Evolutionary conservation across 2,113 vertebrate genomes (phyloP).

Genomic region (Mandrillus leucophaeus): DNA sequence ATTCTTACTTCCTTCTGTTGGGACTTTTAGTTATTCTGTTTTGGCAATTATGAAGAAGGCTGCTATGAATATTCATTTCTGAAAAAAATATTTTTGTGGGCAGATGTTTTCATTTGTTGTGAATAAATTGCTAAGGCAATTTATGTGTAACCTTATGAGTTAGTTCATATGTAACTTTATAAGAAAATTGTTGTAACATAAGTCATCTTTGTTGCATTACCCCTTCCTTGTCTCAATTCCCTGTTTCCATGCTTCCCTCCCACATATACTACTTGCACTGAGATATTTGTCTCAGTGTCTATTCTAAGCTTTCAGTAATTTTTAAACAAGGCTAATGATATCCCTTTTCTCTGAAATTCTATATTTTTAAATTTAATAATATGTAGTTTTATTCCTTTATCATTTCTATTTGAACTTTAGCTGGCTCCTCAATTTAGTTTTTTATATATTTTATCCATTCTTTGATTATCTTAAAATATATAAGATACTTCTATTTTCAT

Average conservation of each 20-base stretch:
- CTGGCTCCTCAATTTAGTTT: not conserved
- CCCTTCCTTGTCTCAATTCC: fast-evolving
- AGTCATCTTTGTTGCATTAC: not conserved
- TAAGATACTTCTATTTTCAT: not conserved
- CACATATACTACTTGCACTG: fast-evolving
- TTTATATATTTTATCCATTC: not conserved
- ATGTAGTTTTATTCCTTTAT: not conserved
- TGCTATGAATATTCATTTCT: not conserved
- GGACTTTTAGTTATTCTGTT: not conserved
- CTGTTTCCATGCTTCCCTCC: not conserved
- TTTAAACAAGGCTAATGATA: not conserved
- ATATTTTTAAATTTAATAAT: not conserved
- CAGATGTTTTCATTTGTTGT: not conserved
- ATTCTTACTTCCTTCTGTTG: not conserved
- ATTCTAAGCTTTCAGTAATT: not conserved
- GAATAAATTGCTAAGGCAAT: not conserved
- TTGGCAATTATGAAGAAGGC: not conserved
- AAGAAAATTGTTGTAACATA: not conserved
- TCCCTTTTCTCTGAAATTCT: not conserved
- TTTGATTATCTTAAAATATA: not conserved
- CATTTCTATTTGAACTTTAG: not conserved
- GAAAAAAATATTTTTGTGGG: not conserved
- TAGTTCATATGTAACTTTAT: not conserved
- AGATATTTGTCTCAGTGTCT: not conserved
- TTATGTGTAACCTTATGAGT: not conserved